Conservation (phyloP, 2,113 vertebrate species). For the Perognathus longimembris region DNA sequence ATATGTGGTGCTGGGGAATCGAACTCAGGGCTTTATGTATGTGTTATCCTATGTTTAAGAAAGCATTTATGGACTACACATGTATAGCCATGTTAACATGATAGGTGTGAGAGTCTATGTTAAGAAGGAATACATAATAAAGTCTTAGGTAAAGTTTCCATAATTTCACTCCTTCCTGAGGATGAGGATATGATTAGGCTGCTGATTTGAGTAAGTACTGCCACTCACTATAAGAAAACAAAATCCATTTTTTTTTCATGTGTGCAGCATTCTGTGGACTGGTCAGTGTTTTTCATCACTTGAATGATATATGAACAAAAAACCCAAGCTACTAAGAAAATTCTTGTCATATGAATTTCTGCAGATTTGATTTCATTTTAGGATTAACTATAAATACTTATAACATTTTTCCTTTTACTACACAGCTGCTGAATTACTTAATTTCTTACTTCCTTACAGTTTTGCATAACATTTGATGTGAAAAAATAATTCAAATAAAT, state of each 20-base stretch:
- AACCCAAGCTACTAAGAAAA: constrained; percentile 69
- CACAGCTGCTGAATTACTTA: constrained; percentile 76
- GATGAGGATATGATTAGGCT: background rate
- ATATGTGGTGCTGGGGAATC: too few relatives aligned
- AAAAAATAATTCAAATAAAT: constrained; percentile 79
- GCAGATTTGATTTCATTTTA: constrained; percentile 73
- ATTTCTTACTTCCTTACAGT: constrained; percentile 70
- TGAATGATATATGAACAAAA: constrained; percentile 36
- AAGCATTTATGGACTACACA: too few relatives aligned
- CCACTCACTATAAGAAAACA: background rate
- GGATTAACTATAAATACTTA: constrained; percentile 68
- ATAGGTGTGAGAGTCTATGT: background rate
- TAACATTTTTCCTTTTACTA: constrained; percentile 59
- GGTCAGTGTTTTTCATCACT: constrained; percentile 13
- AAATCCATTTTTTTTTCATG: constrained; percentile 26
- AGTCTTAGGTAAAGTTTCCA: background rate
- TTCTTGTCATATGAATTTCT: constrained; percentile 73
- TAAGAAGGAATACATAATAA: background rate
- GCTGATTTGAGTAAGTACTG: background rate
- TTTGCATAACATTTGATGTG: constrained; percentile 77
- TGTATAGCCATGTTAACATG: background rate
- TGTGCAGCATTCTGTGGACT: background rate
- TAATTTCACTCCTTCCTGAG: background rate
- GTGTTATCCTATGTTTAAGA: too few relatives aligned
- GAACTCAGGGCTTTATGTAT: too few relatives aligned